phyloP scores from a whole-genome alignment of 2,888 invertebrate genomes.

The Craniophora ligustri region DNA sequence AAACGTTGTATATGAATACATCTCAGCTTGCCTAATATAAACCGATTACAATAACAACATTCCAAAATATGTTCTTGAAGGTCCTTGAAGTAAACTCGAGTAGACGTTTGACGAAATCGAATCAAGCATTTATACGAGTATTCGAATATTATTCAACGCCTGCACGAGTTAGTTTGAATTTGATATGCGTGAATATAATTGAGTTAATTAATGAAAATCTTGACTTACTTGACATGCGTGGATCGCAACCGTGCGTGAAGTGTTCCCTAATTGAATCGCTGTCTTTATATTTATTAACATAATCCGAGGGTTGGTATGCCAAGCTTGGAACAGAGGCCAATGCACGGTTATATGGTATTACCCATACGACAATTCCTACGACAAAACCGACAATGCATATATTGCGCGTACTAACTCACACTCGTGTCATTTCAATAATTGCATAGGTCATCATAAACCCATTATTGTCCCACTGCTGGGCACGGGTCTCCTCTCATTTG shows the following conservation, averaged over 20 bases:
- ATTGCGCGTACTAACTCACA: too few species aligned
- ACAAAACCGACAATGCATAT: too few species aligned
- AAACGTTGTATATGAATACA: conserved; percentile 10
- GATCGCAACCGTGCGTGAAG: conserved; percentile 58
- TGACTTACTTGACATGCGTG: conserved; percentile 53
- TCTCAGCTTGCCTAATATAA: neutral
- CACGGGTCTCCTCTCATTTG: too few species aligned
- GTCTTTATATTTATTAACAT: conserved; percentile 68
- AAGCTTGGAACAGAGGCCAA: too few species aligned
- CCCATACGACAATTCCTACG: too few species aligned
- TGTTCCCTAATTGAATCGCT: conserved; percentile 68
- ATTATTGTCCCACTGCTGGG: too few species aligned
- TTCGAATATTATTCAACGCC: conserved; percentile 42
- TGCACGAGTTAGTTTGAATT: conserved; percentile 46
- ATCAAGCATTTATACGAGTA: conserved; percentile 41
- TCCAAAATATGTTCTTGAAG: conserved; percentile 23
- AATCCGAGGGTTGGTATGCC: conserved; percentile 49
- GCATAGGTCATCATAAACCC: too few species aligned
- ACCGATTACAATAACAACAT: conserved; percentile 23
- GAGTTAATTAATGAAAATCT: conserved; percentile 66
- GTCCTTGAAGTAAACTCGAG: conserved; percentile 16
- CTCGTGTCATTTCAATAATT: too few species aligned
- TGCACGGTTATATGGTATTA: too few species aligned
- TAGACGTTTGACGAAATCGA: conserved; percentile 41
- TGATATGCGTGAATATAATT: conserved; percentile 56